phyloP scores from a whole-genome alignment of 2,888 invertebrate species.

The Sthenelais limicola region DNA sequence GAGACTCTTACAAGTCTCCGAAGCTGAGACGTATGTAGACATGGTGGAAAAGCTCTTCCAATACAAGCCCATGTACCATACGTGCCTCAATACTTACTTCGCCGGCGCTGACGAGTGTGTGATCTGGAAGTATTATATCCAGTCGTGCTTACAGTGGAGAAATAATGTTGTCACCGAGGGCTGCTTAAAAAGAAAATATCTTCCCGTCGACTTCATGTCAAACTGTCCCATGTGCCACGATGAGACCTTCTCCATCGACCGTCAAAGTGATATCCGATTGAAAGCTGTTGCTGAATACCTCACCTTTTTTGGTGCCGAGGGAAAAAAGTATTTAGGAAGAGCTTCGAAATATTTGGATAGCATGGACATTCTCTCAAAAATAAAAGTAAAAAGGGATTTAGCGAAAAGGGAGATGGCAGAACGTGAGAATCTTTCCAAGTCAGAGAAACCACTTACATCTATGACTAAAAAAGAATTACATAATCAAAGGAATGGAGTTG shows the following conservation, averaged over 20 bases:
- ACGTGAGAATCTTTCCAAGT: not conserved
- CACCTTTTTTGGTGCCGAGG: constrained; percentile 6
- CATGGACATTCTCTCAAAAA: not conserved
- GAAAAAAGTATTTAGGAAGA: not conserved
- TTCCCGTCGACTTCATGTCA: not conserved
- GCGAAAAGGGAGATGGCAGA: constrained; percentile 15
- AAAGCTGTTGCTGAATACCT: not conserved
- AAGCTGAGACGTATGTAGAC: not conserved
- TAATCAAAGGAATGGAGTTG: constrained; percentile 2
- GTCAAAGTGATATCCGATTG: not conserved
- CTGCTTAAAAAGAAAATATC: not conserved
- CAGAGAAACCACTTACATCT: not conserved
- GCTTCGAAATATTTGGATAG: not conserved
- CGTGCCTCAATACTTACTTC: not conserved
- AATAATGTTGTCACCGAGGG: not conserved
- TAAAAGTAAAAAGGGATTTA: not conserved
- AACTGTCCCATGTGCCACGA: not conserved
- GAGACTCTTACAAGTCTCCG: not conserved
- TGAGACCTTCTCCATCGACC: not conserved
- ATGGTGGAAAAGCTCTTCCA: not conserved
- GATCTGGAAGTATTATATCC: not conserved
- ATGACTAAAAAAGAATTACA: constrained; percentile 10
- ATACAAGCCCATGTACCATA: constrained; percentile 5
- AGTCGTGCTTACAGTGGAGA: not conserved
- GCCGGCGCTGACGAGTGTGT: not conserved